Percentiles rank a stretch among this genome's conserved stretches.
phyloP scores from a whole-genome alignment of 1,140 invertebrate genomes.

The Pantala flavescens region DNA sequence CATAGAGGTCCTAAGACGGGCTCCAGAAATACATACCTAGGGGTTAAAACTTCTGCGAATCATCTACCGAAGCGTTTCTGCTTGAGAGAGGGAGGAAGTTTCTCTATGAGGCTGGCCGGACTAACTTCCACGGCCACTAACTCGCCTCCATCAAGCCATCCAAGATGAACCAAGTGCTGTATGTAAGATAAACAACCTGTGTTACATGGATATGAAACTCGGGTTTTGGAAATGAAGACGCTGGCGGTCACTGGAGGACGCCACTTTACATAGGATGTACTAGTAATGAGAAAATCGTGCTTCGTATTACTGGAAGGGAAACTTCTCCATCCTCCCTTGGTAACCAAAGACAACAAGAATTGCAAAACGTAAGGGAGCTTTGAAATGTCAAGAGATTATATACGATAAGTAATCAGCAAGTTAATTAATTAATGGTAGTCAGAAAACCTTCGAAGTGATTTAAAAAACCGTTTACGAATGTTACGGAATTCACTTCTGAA shows the following conservation, averaged over 20 bases:
- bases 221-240: neutral
- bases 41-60: neutral
- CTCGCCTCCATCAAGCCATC: conserved; percentile 44
- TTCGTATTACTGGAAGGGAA: neutral
- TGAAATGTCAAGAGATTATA: no score
- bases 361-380: no score
- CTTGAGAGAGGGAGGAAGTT: conserved; percentile 48
- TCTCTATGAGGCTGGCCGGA: conserved; percentile 45
- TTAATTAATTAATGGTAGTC: no score
- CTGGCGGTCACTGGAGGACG: neutral
- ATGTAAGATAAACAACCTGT: conserved; percentile 30
- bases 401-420: no score
- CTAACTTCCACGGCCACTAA: conserved; percentile 56
- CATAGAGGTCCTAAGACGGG: no score
- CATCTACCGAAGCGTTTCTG: conserved; percentile 47
- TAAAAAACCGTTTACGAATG: no score
- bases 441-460: no score
- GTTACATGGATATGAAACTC: neutral
- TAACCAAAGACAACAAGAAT: no score
- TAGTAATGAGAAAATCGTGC: neutral
- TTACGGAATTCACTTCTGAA: no score
- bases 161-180: conserved; percentile 53
- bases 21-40: no score
- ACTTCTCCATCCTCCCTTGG: neutral
- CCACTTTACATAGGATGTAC: neutral